phyloP scores from a whole-genome alignment of 1,140 invertebrate species.

The Holcopasites calliopsidis region DNA sequence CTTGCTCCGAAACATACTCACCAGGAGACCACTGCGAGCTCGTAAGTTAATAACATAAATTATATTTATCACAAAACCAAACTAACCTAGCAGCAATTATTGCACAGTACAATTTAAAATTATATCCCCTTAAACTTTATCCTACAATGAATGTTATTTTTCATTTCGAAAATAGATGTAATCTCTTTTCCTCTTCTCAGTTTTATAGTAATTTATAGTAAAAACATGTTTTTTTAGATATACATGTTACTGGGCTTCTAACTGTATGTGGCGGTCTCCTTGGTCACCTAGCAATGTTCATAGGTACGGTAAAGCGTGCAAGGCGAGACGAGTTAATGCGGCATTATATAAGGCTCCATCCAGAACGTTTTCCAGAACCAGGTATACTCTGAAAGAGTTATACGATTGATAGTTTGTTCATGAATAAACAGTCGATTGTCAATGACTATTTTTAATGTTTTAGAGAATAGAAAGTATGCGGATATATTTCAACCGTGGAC shows the following conservation, averaged over 20 bases:
- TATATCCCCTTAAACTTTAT: too few species aligned
- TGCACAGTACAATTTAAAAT: conserved; percentile 45
- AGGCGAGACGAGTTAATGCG: conserved; percentile 84
- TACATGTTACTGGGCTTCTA: fast-evolving
- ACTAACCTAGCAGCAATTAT: background rate
- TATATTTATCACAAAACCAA: background rate
- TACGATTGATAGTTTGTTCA: background rate
- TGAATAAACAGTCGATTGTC: conserved; percentile 18
- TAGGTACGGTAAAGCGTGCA: conserved; percentile 58
- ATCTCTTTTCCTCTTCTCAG: too few species aligned
- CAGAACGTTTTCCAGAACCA: conserved; percentile 84
- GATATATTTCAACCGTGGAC: conserved; percentile 83
- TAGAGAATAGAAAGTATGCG: conserved; percentile 83
- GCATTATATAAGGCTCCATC: conserved; percentile 86
- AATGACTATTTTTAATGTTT: conserved; percentile 67
- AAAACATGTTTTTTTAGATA: too few species aligned
- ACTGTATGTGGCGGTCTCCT: fast-evolving
- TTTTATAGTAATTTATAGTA: background rate
- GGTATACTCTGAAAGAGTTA: conserved; percentile 73
- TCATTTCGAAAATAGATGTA: too few species aligned
- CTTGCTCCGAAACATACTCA: too few species aligned
- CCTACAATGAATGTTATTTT: too few species aligned
- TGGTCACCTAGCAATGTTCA: conserved; percentile 75
- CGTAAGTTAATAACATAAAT: background rate
- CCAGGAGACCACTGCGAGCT: too few species aligned